A percentile compares a stretch with the other conserved stretches of the same genome.
Evolutionary conservation across 2,113 vertebrate genomes (phyloP).

Genomic region (Clarias batrachus): DNA sequence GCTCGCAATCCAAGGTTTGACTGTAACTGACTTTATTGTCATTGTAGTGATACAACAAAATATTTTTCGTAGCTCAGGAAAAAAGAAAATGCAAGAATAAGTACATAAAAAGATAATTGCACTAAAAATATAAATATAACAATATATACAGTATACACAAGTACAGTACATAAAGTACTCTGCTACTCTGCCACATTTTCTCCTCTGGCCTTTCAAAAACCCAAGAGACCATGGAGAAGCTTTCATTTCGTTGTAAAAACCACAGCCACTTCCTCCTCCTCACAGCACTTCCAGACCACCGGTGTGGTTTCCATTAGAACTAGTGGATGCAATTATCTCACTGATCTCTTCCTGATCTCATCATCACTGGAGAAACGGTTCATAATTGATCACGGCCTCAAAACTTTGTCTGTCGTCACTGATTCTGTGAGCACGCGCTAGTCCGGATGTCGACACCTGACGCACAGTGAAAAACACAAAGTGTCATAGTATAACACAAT

Average conservation of each 20-base stretch:
- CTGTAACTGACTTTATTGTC: background rate
- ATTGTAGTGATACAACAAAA: too few species aligned
- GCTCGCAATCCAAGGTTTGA: too few species aligned
- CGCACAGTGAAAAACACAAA: background rate
- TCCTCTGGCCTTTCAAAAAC: too few species aligned
- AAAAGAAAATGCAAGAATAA: too few species aligned
- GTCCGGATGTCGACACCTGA: background rate
- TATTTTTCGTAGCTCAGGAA: too few species aligned
- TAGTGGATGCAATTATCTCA: background rate
- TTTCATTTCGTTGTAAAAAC: background rate
- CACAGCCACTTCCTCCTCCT: background rate
- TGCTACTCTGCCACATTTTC: background rate
- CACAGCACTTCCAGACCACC: background rate
- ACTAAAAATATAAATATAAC: too few species aligned
- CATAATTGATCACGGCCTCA: background rate
- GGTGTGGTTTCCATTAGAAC: background rate
- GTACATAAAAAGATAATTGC: too few species aligned
- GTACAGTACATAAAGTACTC: background rate
- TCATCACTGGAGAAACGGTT: background rate
- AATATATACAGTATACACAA: background rate
- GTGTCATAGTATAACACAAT: too few species aligned
- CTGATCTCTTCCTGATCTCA: background rate
- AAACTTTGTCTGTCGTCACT: background rate
- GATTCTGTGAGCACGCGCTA: background rate
- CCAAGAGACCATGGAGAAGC: background rate